These are phyloP conservation scores for Nothoprocta pentlandii DNA, from an alignment of 2,113 vertebrate species.

Conservation along the genomic window DNA sequence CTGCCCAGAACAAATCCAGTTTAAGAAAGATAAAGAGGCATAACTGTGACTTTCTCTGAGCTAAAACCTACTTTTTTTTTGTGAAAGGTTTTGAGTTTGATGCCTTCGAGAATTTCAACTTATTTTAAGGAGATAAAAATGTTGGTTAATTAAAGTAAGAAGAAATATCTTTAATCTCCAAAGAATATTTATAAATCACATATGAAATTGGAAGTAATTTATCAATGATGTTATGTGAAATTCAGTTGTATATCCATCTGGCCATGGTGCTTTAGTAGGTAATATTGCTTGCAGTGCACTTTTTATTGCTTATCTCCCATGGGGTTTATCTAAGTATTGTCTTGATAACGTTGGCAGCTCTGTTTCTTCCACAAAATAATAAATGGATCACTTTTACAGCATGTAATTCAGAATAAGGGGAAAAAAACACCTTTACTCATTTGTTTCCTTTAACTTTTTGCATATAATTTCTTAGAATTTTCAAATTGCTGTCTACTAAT, in stretches of 20 bases:
- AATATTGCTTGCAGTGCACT: conserved; percentile 75
- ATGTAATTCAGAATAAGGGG: neutral
- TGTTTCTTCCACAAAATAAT: conserved; percentile 53
- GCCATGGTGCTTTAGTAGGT: conserved; percentile 74
- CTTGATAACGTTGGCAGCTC: conserved; percentile 56
- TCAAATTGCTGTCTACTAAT: neutral
- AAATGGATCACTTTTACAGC: conserved; percentile 28
- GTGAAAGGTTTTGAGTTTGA: conserved; percentile 39
- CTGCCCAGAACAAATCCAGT: conserved; percentile 50
- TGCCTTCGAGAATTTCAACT: conserved; percentile 49
- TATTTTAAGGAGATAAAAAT: conserved; percentile 34
- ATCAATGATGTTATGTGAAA: conserved; percentile 68
- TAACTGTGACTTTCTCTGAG: conserved; percentile 41
- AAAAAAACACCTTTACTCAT: neutral
- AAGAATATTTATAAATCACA: conserved; percentile 78
- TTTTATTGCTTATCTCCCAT: conserved; percentile 79
- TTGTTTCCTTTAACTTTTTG: conserved; percentile 30
- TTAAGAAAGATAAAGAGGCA: conserved; percentile 41
- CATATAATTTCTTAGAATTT: neutral
- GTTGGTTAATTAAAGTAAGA: conserved; percentile 68
- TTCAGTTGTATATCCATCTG: conserved; percentile 79
- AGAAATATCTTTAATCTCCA: conserved; percentile 63
- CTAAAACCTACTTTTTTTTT: conserved; percentile 28
- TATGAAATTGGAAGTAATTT: conserved; percentile 79
- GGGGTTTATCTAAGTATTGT: conserved; percentile 72